Percentiles rank a stretch among this genome's conserved stretches.
phyloP scores from a whole-genome alignment of 2,888 invertebrate species.

The Loripinus fragilis region DNA sequence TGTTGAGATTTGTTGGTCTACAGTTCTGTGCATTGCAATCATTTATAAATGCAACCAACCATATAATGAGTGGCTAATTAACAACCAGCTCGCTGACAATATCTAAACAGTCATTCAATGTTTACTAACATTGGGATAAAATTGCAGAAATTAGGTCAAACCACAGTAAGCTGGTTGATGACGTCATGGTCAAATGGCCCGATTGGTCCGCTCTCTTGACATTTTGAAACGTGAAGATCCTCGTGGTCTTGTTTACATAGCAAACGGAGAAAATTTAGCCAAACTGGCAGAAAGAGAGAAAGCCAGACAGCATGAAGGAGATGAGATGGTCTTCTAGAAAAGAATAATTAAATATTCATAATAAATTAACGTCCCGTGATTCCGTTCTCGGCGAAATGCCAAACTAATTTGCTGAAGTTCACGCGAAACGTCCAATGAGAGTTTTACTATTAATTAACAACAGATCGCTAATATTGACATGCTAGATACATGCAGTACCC shows the following conservation, averaged over 20 bases:
- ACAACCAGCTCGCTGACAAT: too few species aligned
- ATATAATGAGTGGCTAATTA: too few species aligned
- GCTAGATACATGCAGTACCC: background rate
- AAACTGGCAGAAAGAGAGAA: too few species aligned
- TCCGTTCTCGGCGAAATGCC: slow-evolving; percentile 55
- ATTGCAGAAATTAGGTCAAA: slow-evolving; percentile 41
- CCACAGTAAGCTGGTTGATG: slow-evolving; percentile 40
- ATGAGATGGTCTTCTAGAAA: background rate
- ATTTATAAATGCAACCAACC: too few species aligned
- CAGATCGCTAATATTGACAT: background rate
- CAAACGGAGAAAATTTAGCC: background rate
- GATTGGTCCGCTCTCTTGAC: slow-evolving; percentile 27
- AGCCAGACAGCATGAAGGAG: background rate
- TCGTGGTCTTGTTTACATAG: background rate
- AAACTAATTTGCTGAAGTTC: slow-evolving; percentile 33
- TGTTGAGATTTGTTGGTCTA: too few species aligned
- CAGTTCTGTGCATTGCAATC: too few species aligned
- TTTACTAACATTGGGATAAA: background rate
- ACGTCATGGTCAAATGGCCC: slow-evolving; percentile 37
- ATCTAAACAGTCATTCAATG: too few species aligned
- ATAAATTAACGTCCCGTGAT: slow-evolving; percentile 43
- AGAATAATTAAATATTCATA: slow-evolving; percentile 8
- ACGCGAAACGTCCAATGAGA: slow-evolving; percentile 32
- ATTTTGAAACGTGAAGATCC: slow-evolving; percentile 37
- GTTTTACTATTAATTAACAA: background rate